Evolutionary conservation across 2,888 invertebrate genomes (phyloP).

Genomic region (Lasioglossum marginatum): DNA sequence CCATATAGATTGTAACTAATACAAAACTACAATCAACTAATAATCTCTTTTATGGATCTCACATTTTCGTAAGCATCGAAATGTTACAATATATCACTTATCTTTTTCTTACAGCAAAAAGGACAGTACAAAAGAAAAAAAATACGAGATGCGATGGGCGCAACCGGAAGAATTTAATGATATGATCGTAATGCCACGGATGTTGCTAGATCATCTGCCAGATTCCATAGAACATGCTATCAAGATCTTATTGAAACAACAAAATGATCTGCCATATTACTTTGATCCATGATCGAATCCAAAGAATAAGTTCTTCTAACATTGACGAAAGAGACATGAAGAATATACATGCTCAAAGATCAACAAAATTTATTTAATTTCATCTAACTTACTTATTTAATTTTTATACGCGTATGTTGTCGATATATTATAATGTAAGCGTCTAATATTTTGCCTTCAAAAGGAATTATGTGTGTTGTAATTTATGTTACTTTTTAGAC

Average conservation of each 20-base stretch:
- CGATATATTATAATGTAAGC: neutral
- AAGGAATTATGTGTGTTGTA: neutral
- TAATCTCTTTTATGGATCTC: neutral
- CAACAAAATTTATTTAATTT: neutral
- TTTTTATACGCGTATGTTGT: neutral
- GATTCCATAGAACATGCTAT: slow-evolving; percentile 91
- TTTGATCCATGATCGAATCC: slow-evolving; percentile 53
- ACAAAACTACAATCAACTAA: neutral
- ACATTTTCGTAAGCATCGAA: neutral
- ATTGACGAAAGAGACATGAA: neutral
- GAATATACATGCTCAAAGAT: neutral
- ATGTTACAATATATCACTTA: neutral
- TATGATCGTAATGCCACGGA: slow-evolving; percentile 93
- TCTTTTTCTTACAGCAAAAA: slow-evolving; percentile 68
- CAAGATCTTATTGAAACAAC: slow-evolving; percentile 86
- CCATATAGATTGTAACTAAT: neutral
- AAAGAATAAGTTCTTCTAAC: slow-evolving; percentile 28
- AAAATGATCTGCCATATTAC: slow-evolving; percentile 77
- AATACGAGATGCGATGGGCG: slow-evolving; percentile 93
- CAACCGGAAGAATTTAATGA: slow-evolving; percentile 92
- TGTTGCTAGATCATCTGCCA: slow-evolving; percentile 94
- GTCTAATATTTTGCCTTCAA: slow-evolving; percentile 1
- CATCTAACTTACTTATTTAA: neutral
- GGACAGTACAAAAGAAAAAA: slow-evolving; percentile 86
- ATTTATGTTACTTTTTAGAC: slow-evolving; percentile 7